Conservation (phyloP, 2,797 vertebrate genomes). For the Arrhamphus sclerolepis region DNA sequence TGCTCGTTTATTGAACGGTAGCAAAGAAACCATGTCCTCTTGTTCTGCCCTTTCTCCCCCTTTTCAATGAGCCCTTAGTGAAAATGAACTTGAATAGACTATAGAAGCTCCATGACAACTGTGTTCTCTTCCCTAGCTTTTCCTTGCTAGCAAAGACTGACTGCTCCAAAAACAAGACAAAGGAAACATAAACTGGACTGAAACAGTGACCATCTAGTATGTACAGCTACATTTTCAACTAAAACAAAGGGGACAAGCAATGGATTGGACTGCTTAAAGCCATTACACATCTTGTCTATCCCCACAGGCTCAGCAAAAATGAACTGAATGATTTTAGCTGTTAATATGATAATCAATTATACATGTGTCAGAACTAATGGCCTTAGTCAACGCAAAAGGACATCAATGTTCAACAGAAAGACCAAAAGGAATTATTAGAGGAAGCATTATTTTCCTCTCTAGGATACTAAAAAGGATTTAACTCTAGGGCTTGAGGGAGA, state of each 20-base stretch:
- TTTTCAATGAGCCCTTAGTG: slow-evolving; percentile 10
- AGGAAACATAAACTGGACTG: background rate
- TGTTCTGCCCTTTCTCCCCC: slow-evolving; percentile 1
- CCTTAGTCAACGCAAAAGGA: slow-evolving; percentile 63
- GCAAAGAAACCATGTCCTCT: slow-evolving; percentile 37
- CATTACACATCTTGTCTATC: slow-evolving; percentile 63
- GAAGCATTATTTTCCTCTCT: slow-evolving; percentile 73
- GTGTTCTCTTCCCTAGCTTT: background rate
- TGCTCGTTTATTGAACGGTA: slow-evolving; percentile 49
- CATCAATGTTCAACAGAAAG: slow-evolving; percentile 61
- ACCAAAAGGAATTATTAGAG: slow-evolving; percentile 66
- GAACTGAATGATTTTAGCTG: slow-evolving; percentile 63
- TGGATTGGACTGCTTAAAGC: slow-evolving; percentile 55
- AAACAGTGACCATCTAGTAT: slow-evolving; percentile 2
- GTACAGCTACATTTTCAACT: background rate
- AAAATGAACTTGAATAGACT: slow-evolving; percentile 31
- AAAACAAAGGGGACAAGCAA: slow-evolving; percentile 47
- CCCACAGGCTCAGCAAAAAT: slow-evolving; percentile 53
- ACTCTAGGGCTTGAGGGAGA: slow-evolving; percentile 64
- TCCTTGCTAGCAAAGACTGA: no score
- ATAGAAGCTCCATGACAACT: slow-evolving; percentile 22
- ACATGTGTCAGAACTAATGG: slow-evolving; percentile 74
- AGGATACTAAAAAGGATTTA: slow-evolving; percentile 70
- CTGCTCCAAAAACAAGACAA: background rate
- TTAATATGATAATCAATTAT: slow-evolving; percentile 78